phyloP scores from a whole-genome alignment of 92 coral and sea anemone species.

The Actinostola sp. region DNA sequence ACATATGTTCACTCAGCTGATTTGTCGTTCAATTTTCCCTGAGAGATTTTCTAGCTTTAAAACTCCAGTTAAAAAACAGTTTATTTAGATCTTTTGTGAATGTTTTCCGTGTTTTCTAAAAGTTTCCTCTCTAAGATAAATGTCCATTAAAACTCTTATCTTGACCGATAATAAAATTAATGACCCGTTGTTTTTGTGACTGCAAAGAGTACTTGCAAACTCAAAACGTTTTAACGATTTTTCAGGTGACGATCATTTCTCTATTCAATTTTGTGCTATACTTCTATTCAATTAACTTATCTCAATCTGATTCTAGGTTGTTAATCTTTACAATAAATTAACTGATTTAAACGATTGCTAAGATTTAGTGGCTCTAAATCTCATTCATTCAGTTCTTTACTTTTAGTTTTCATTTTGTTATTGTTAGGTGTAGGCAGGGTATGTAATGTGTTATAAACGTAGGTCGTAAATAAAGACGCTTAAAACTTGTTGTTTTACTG shows the following conservation, averaged over 20 bases:
- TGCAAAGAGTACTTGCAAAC: slow-evolving; percentile 9
- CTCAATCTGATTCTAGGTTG: too few relatives aligned
- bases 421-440: too few relatives aligned
- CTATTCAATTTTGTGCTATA: not conserved
- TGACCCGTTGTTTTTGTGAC: slow-evolving; percentile 1
- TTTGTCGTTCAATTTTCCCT: not conserved
- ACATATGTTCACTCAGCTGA: not conserved
- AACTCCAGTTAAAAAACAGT: not conserved
- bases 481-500: too few relatives aligned
- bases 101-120: not conserved
- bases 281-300: too few relatives aligned
- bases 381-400: too few relatives aligned
- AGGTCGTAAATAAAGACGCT: too few relatives aligned
- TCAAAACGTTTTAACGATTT: slow-evolving; percentile 1
- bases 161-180: not conserved
- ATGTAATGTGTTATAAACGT: too few relatives aligned
- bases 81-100: not conserved
- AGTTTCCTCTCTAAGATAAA: not conserved
- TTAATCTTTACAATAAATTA: too few relatives aligned
- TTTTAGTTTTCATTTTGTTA: too few relatives aligned
- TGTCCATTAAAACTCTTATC: slow-evolving; percentile 11
- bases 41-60: not conserved
- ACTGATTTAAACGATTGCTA: too few relatives aligned
- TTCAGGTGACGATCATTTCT: not conserved
- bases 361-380: too few relatives aligned